Evolutionary conservation across 2,113 vertebrate species (phyloP), one percentile per base, ranked within the genome.

Genomic region (Herpetotheres cachinnans): DNA sequence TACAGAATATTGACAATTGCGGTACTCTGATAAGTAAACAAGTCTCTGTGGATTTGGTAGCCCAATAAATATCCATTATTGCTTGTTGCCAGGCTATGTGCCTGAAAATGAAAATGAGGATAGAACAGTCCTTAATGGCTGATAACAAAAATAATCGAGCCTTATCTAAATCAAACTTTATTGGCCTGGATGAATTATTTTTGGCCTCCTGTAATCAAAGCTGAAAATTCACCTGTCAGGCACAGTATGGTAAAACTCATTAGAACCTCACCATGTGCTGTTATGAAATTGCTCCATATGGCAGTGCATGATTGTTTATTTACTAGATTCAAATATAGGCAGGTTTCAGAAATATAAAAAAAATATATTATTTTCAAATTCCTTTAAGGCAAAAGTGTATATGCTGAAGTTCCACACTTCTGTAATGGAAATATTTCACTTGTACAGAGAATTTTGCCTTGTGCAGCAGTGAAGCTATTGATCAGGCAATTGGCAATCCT

Each of bases 401-500:
- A 49, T 19, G 38, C 30, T 38, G 36, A 94, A 85, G 58, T 58
- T 69, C 54, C 55, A 93, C 67, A 49, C 65, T 83, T 82, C 46
- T 67, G 82, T 71, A 94, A 96, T 92, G 87, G 77, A 82, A 97
- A 95, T 91, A 90, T 52, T 95, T 74, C 34, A 77, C 65, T 93
- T n/a, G 34, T 50, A 85, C 49, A 47, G 70, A 44, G 44, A 90
- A 82, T 87, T 93, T 82, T 44, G 46, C 76, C 86, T 44, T 13
- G 52, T 93, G 82, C 79, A 63, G 87, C 82, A 25, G 62, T 13
- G 13, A 85, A 88, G 79, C 92, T 98, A 97, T 98, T 91, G 97
- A 98, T 97, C 95, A 97, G 96, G 97, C 97, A 97, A 98, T 86
- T 97, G 97, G 96, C 97, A 98, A 96, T 97, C 96, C 97, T 97